Conservation (phyloP, 2,113 vertebrate genomes). For the Rhynchopsitta pachyrhyncha region DNA sequence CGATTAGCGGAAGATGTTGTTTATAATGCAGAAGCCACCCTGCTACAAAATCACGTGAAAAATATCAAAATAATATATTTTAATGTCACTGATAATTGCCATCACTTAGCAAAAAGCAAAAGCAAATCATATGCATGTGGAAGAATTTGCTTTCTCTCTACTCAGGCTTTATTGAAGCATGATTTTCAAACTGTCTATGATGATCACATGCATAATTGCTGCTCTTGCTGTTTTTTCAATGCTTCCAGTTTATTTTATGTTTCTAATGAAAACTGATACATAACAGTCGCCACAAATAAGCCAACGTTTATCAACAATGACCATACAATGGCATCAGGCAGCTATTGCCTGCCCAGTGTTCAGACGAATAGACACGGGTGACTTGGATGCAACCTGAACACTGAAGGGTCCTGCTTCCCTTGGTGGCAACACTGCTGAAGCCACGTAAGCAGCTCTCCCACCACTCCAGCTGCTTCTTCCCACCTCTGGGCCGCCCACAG, state of each 20-base stretch:
- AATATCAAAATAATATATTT: not conserved
- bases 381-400: fast-evolving
- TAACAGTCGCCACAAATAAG: fast-evolving
- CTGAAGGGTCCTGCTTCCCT: not conserved
- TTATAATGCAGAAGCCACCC: not conserved
- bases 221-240: not conserved
- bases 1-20: not conserved
- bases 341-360: fast-evolving
- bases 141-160: not conserved
- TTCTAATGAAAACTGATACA: not conserved
- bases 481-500: not conserved
- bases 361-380: not conserved
- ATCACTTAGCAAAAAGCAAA: not conserved
- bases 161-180: not conserved
- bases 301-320: not conserved
- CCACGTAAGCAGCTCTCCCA: not conserved
- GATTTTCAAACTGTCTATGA: not conserved
- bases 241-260: not conserved
- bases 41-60: not conserved
- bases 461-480: not conserved
- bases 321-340: not conserved
- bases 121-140: not conserved
- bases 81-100: not conserved
- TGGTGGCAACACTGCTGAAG: not conserved
- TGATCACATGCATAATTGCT: not conserved